A percentile compares a stretch with the other conserved stretches of the same genome.
phyloP scores from a whole-genome alignment of 2,888 invertebrate genomes.

The Megastigmus dorsalis region DNA sequence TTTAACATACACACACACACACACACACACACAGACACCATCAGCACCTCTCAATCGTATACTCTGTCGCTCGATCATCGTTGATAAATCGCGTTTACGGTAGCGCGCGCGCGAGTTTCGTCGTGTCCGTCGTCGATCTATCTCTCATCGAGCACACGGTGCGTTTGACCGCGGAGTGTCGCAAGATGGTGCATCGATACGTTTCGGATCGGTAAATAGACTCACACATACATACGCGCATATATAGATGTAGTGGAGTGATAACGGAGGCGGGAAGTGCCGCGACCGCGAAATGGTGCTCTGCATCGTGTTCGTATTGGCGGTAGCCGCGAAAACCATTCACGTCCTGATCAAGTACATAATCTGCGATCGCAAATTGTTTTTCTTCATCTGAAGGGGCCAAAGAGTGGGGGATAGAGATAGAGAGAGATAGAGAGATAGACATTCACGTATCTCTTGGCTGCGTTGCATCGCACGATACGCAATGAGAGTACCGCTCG shows the following conservation, averaged over 20 bases:
- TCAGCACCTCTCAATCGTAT: not conserved
- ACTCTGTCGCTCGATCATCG: not conserved
- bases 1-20: not conserved
- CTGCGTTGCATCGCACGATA: too few species aligned
- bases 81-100: not conserved
- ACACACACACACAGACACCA: not conserved
- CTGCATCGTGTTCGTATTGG: not conserved
- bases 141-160: not conserved
- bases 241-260: not conserved
- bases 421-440: too few species aligned
- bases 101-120: too few species aligned
- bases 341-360: constrained; percentile 16
- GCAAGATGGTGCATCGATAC: not conserved
- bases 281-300: constrained; percentile 26
- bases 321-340: not conserved
- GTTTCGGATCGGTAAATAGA: too few species aligned
- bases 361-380: not conserved
- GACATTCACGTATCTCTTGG: too few species aligned
- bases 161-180: not conserved
- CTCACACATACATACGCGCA: too few species aligned
- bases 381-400: constrained; percentile 29
- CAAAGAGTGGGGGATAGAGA: too few species aligned
- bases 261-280: not conserved
- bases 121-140: too few species aligned
- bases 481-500: too few species aligned